Percentiles rank a stretch among this genome's conserved stretches.
phyloP scores from a whole-genome alignment of 2,113 vertebrate genomes.

The Grammomys surdaster region DNA sequence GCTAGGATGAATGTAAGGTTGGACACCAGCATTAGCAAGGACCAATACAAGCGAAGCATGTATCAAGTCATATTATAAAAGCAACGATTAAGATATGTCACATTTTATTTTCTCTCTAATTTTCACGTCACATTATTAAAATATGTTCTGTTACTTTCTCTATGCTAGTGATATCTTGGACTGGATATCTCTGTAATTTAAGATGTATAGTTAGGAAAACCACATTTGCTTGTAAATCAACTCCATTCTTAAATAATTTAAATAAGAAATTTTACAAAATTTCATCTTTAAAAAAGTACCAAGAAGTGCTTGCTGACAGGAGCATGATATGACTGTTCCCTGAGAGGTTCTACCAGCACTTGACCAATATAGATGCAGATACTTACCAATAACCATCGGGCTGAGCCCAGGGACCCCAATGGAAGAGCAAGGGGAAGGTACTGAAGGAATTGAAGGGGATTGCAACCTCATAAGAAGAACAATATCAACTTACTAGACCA shows the following conservation, averaged over 20 bases:
- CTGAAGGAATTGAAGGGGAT: no score
- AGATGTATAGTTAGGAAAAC: neutral
- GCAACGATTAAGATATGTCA: neutral
- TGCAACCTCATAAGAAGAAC: no score
- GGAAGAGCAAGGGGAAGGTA: no score
- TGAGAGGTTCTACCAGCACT: no score
- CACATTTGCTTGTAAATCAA: neutral
- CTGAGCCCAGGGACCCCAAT: no score
- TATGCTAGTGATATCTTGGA: neutral
- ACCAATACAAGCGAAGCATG: accelerated
- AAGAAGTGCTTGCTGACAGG: no score
- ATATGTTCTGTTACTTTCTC: neutral
- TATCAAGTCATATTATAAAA: neutral
- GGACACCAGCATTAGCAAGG: accelerated
- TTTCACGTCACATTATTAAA: neutral
- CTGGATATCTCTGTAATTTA: neutral
- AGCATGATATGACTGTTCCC: no score
- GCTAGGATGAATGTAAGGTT: neutral
- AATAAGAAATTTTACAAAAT: neutral
- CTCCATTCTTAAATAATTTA: neutral
- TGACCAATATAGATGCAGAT: no score
- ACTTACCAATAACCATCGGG: no score
- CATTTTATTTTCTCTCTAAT: neutral
- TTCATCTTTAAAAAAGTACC: neutral
- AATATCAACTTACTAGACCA: no score